Evolutionary conservation across 2,888 invertebrate species (phyloP), one percentile per base, ranked within the genome.

Genomic region (Asteroscopus sphinx): DNA sequence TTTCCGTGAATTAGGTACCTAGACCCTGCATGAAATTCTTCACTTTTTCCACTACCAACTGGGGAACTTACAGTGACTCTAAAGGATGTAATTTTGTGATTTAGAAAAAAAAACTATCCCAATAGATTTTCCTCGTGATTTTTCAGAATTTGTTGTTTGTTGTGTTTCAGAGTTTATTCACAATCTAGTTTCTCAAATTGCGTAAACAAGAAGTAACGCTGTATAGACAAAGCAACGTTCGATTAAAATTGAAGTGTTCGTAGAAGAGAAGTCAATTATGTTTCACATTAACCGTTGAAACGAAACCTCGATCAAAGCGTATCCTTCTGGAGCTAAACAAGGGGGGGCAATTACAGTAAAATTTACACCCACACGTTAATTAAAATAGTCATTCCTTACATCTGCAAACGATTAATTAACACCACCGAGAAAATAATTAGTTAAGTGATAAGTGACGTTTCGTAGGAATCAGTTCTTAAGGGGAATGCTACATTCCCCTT

Each of bases 371-470:
- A 67, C 47, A 67, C 57, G 44, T 56, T 13, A 9, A 40, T 40
- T 37, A 44, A 37, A 44, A 37, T 52, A 44, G 53, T 39, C 13
- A 17, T 63, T 63, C 51, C 36, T 40, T 64, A 62, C 54, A 49
- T 64, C 51, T 45, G 59, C 58, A 33, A 57, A 55, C 57, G 59
- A 75, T 76, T 76, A 64, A 76, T 74, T 76, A 76, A 70, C 58
- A 60, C 48, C 40, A 58, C 44, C 33, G 46, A 64, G 57, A 49
- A 76, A 67, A 64, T 73, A 70, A 73, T 73, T 75, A 73, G 70
- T 65, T 70, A 65, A 67, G 64, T 73, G 73, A 58, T 67, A 73
- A 73, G 67, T 70, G 67, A 56, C 58, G 68, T 67, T 39, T 68
- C 51, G 65, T 52, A 35, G 36, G 17, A 51, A 64, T 69, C 54